Evolutionary conservation across 2,888 invertebrate species (phyloP), one percentile per base, ranked within the genome.

Genomic region (Hemicrepidius hirtus): DNA sequence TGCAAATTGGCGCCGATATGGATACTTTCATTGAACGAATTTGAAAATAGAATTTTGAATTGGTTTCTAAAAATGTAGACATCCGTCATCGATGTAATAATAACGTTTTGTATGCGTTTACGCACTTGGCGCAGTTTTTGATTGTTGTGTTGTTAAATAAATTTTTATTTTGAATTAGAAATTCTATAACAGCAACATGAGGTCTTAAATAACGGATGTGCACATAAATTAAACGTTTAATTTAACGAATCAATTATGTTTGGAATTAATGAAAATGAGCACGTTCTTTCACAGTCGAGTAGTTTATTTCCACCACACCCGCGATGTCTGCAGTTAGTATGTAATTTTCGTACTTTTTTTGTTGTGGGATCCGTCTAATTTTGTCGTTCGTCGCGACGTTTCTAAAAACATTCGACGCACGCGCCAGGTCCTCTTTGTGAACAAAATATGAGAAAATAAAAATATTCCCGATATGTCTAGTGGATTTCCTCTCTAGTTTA

Each of bases 351-450:
- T 70, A 63, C 69, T 67, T 69, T 72, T 55, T 60, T 62, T 82
- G 77, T 80, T 79, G 80, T 81, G 80, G 77, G 79, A 77, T 76
- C 76, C 76, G 75, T 82, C 82, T 83, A 83, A 82, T 79, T 83
- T 79, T 78, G 83, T 81, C 77, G 71, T 75, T 75, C 73, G 67
- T 64, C 60, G 59, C 75, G 73, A 65, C 68, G 66, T 70, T 69
- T 66, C 66, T 70, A 66, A 32, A 72, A 57, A 35, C 50, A 68
- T 64, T 62, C 32, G 70, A 81, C 82, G 82, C 82, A 78, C 72
- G 82, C 83, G 82, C 78, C 74, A 71, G 65, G 53, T 75, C 69
- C 40, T 68, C 68, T 57, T 68, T 59, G 73, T 67, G 75, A 80
- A 78, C 79, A 80, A 80, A 76, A 81, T 73, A 70, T 75, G 78